phyloP scores from a whole-genome alignment of 2,888 invertebrate genomes.

The Drosophila suboccidentalis region DNA sequence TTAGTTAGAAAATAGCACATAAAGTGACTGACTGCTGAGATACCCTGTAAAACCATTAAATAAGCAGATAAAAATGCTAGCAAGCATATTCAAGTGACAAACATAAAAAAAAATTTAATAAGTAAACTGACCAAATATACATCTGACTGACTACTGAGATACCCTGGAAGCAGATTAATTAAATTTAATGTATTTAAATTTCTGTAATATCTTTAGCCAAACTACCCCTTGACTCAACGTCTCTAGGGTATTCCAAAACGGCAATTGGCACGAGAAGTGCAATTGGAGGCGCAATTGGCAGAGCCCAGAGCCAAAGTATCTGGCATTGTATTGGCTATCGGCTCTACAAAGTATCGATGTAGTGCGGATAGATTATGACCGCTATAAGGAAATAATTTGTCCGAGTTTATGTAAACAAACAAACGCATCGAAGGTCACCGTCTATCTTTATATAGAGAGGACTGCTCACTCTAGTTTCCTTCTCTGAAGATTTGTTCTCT shows the following conservation, averaged over 20 bases:
- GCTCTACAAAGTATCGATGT: constrained; percentile 38
- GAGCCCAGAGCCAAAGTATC: constrained; percentile 30
- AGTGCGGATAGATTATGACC: constrained; percentile 69
- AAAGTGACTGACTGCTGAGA: not conserved
- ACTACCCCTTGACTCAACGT: not conserved
- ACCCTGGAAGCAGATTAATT: not conserved
- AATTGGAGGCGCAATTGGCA: constrained; percentile 17
- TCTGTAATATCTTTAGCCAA: not conserved
- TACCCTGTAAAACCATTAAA: not conserved
- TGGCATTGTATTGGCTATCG: constrained; percentile 51
- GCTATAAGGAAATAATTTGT: constrained; percentile 70
- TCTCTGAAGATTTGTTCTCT: not conserved
- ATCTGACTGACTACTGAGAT: not conserved
- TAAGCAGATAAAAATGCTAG: not conserved
- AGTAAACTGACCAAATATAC: not conserved
- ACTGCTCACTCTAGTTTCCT: not conserved
- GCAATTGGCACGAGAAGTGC: not conserved
- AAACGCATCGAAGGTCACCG: constrained; percentile 40
- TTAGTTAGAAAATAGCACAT: not conserved
- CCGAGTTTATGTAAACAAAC: constrained; percentile 74
- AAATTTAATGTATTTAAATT: not conserved
- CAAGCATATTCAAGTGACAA: not conserved
- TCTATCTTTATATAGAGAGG: constrained; percentile 1
- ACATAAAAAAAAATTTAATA: not conserved
- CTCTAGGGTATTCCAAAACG: constrained; percentile 7